A percentile compares a stretch with the other conserved stretches of the same genome.
phyloP scores from a whole-genome alignment of 35 echinoderm and acorn worm genomes.

The Chiridota heheva region DNA sequence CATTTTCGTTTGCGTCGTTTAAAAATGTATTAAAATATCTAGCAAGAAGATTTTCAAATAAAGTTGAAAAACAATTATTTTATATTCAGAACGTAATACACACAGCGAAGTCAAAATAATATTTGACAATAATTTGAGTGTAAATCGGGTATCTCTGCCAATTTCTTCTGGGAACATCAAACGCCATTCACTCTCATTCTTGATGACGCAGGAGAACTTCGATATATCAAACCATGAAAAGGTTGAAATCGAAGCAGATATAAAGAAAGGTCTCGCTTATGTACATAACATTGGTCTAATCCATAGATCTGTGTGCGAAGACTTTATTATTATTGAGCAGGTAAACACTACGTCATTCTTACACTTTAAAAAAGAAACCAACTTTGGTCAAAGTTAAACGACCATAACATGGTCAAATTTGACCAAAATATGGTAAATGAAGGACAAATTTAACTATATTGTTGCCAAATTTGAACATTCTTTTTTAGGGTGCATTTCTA shows the following conservation, averaged over 20 bases:
- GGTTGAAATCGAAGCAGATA: not conserved
- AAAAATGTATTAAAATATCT: too few relatives aligned
- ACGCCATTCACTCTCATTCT: not conserved
- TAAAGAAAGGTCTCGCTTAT: constrained; percentile 1
- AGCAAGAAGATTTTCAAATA: too few relatives aligned
- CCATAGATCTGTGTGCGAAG: not conserved
- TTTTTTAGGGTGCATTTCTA: too few relatives aligned
- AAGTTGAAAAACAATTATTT: too few relatives aligned
- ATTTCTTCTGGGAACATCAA: not conserved
- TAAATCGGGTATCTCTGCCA: not conserved
- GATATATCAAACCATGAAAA: not conserved
- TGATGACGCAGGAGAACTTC: not conserved
- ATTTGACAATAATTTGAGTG: not conserved
- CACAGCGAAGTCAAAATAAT: not conserved
- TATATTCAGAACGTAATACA: not conserved
- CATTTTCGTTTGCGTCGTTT: too few relatives aligned
- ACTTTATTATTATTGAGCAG: constrained; percentile 1
- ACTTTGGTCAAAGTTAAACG: too few relatives aligned
- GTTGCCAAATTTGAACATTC: too few relatives aligned
- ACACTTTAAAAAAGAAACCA: too few relatives aligned
- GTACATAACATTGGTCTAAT: constrained; percentile 3
- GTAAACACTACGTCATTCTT: too few relatives aligned
- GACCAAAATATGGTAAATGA: too few relatives aligned
- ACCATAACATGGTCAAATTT: too few relatives aligned
- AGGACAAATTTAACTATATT: too few relatives aligned